A percentile compares a stretch with the other conserved stretches of the same genome.
These are phyloP conservation scores for Charaxes varanes DNA, from an alignment of 1,140 invertebrate genomes.

Conservation along the genomic window DNA sequence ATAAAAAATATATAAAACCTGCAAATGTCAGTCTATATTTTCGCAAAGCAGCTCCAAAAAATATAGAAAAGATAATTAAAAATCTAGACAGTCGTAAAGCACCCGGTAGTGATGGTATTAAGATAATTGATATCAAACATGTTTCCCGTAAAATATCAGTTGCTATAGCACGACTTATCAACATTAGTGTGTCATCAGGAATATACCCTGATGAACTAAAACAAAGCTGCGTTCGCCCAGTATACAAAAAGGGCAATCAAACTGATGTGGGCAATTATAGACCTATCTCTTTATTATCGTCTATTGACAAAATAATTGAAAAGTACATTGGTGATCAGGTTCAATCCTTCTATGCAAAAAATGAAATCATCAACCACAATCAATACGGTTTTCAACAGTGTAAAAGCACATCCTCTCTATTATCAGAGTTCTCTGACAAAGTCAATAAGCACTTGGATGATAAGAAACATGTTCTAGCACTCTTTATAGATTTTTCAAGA, in stretches of 20 bases:
- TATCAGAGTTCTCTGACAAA: constrained; percentile 17
- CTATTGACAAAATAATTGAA: constrained; percentile 19
- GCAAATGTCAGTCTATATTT: neutral
- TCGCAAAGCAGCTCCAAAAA: neutral
- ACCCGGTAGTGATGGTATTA: neutral
- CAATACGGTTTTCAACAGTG: constrained; percentile 17
- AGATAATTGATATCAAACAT: neutral
- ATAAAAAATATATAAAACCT: neutral
- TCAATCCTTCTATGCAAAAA: constrained; percentile 10
- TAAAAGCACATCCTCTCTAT: constrained; percentile 14
- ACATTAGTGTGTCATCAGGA: neutral
- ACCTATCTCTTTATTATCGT: too few species aligned
- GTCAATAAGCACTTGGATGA: constrained; percentile 11
- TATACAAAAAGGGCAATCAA: neutral
- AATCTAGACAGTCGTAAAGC: neutral
- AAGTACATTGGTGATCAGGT: constrained; percentile 16
- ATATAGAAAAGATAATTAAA: neutral
- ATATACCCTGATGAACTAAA: neutral
- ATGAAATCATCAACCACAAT: constrained; percentile 5
- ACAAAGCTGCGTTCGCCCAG: neutral
- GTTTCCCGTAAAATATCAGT: neutral
- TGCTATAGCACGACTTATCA: neutral
- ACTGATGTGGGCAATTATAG: too few species aligned
- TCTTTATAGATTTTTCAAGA: constrained; percentile 13
- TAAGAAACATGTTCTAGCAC: constrained; percentile 8